Base-by-base conservation (phyloP, 2,888 invertebrate species). In the Abscondita cerata region DNA sequence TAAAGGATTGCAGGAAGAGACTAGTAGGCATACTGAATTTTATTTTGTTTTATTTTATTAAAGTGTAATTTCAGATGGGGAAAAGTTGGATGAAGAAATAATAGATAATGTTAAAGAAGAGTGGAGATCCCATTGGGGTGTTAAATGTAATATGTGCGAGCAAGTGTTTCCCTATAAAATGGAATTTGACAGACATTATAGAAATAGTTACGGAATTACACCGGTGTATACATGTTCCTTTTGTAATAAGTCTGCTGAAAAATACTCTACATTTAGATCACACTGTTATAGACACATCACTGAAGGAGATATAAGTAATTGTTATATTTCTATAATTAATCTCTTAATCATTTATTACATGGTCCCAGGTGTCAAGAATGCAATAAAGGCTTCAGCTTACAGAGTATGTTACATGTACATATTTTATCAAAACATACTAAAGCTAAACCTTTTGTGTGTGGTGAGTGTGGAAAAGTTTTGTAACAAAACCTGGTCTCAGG, bases 271-370 rank as follows among this genome's bases (percentile, higher is more conserved):
- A 25, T 85, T 86, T 69, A 79, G 83, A 12, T 78, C 82, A 41
- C 87, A 87, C 72, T 85, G 85, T 75, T 84, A 86, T 70, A 76
- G 83, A 56, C 87, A 87, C 71, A 81, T 85, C 40, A 81, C 81
- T 15, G 86, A 84, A 72, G 81, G 84, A 54, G 83, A 76, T 85
- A 82, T 73, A 83, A 81, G 86, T 86, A 70, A 81, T 83, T 69
- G 16, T 20, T 12, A 31, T n/a, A 12, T 40, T 20, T 25, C 6
- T 25, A 6, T 25, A 12, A 18, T 57, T 13, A n/a, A 46, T 11
- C 12, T 16, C n/a, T 11, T 8, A 6, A 46, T n/a, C 13, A 34
- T n/a, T 31, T 40, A 16, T 46, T 33, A 15, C 3, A 13, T n/a
- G n/a, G n/a, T 52, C 48, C 46, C 70, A 84, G 86, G 71, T 87